Base-by-base conservation (phyloP, 2,113 vertebrate species). In the Myotis brandtii region DNA sequence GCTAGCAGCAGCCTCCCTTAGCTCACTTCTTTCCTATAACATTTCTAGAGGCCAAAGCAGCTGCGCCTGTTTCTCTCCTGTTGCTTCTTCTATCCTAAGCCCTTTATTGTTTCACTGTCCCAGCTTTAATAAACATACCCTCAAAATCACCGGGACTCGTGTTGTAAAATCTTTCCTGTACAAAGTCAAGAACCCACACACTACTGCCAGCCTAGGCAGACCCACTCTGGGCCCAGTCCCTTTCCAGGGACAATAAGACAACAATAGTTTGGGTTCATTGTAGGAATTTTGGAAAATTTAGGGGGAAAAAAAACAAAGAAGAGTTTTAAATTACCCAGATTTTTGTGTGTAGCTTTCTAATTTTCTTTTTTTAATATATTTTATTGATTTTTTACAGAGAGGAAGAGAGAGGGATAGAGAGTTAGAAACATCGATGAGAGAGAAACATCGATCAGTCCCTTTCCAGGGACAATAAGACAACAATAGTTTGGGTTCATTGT, bases 271-370 rank as follows among this genome's bases (percentile, higher is more conserved):
- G 32, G 27, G 48, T 18, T 84, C 73, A 62, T 48, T 96, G 40
- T 32, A 91, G 46, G 76, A 67, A 91, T 81, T 80, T 91, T 69
- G 48, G 72, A 52, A 64, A 89, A 92, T 34, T 91, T 21, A 86
- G 25, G 64, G 85, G 16, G 64, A 66, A 10, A 6, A 76, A n/a
- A 43, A 17, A n/a, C 86, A 87, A 46, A 92, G 56, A 86, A 91
- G 48, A 77, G 82, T 73, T 76, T 75, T n/a, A 84, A 94, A 34
- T 95, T 43, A 21, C 17, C 48, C 23, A 8, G 50, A 62, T 96
- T 67, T 80, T 23, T 14, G 13, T 43, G 64, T 48, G n/a, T 32
- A 25, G 40, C 64, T 50, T 82, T 48, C 21, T 84, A 40, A 40
- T 25, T 23, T 67, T 37, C n/a, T 34, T 34, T n/a, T n/a, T n/a